Evolutionary conservation across 2,113 vertebrate genomes (phyloP).

Genomic region (Otis tarda): DNA sequence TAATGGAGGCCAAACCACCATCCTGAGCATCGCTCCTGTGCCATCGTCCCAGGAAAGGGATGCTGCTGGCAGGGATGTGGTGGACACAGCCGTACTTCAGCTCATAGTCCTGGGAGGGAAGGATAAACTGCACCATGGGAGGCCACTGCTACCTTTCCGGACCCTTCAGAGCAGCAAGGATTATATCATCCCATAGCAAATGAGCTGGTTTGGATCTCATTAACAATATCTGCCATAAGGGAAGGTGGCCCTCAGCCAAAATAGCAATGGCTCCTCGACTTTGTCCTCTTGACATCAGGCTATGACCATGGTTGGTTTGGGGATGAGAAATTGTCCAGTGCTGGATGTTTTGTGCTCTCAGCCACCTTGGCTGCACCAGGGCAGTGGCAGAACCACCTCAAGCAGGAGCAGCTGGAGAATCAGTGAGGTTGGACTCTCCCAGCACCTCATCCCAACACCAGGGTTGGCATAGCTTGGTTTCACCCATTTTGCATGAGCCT

Average conservation of each 20-base stretch:
- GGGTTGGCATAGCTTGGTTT: not conserved
- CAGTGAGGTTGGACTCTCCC: not conserved
- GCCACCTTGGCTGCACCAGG: not conserved
- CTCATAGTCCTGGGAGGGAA: not conserved
- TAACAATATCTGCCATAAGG: not conserved
- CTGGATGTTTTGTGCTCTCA: not conserved
- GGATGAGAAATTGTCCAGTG: not conserved
- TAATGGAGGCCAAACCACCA: rapidly evolving
- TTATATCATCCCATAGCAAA: not conserved
- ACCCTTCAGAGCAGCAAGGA: not conserved
- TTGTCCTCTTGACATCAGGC: not conserved
- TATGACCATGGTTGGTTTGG: not conserved
- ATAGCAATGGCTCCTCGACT: not conserved
- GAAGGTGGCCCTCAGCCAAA: not conserved
- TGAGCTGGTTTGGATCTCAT: not conserved
- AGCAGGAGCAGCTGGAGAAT: not conserved
- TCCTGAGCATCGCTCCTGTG: not conserved
- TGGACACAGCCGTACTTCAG: rapidly evolving
- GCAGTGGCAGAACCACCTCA: not conserved
- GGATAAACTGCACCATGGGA: not conserved
- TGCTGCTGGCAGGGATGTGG: not conserved
- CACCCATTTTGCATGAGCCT: not conserved
- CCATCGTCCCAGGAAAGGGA: not conserved
- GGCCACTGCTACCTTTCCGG: not conserved
- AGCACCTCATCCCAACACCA: rapidly evolving